Evolutionary conservation across 2,888 invertebrate species (phyloP), one percentile per base, ranked within the genome.

Genomic region (Nemotelus nigrinus): DNA sequence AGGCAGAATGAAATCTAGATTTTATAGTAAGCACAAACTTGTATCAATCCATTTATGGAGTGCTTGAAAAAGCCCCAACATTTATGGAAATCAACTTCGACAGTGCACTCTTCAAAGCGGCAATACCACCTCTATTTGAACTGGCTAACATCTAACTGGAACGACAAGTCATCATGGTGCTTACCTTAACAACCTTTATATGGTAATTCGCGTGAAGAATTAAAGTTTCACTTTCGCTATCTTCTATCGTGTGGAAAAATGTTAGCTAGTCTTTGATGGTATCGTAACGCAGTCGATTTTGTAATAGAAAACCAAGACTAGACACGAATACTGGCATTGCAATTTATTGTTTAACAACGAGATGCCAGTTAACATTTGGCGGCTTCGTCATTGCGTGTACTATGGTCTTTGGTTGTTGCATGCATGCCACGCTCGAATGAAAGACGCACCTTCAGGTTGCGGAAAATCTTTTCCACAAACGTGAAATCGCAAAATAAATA

Each of bases 111-210:
- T 60, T 60, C 41, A 3, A 60, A 41, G 41, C 60, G 41, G 60
- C 60, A 39, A 39, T 25, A 43, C 41, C 41, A 10, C 60, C 41
- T 43, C 58, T 25, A 2, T 8, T 58, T 8, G 4, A 58, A n/a
- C 8, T 58, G 8, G 58, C 58, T 60, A 43, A 7, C 60, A 60
- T 60, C 60, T 60, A 43, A 7, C 60, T 7, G 60, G 60, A 39
- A 25, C 7, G 39, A 10, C 41, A 41, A 60, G 60, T 39, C 60
- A 60, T 39, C 39, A 60, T 60, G 60, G 41, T 60, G 60, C 25
- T 41, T 60, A 60, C 60, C 60, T 60, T 60, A 60, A 60, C 60
- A 41, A 60, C 60, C 60, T 60, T 60, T 60, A 60, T 60, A 60
- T 60, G 60, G 60, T 60, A 60, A 60, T 60, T 60, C 60, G 60